Percentiles rank a stretch among this genome's conserved stretches.
Conservation (phyloP, 2,113 vertebrate species). For the Pterophyllum scalare region DNA sequence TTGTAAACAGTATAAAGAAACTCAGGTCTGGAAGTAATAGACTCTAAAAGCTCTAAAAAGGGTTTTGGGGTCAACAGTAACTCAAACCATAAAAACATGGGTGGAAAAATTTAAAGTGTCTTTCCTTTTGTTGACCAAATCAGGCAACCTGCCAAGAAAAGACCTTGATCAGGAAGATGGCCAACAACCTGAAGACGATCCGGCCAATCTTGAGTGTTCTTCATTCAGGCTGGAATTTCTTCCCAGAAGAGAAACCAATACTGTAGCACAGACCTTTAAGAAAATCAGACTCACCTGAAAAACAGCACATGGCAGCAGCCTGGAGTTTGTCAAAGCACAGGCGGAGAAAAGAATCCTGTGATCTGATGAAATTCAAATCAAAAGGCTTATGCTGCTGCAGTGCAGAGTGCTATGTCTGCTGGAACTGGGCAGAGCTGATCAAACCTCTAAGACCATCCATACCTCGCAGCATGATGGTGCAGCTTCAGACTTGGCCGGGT, state of each 20-base stretch:
- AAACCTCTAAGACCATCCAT: slow-evolving; percentile 1
- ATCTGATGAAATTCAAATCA: background rate
- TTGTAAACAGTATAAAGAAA: background rate
- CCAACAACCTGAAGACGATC: slow-evolving; percentile 13
- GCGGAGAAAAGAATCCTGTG: background rate
- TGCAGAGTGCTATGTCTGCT: background rate
- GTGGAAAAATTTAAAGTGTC: background rate
- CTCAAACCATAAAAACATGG: background rate
- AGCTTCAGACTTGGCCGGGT: slow-evolving; percentile 33
- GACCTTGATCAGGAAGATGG: slow-evolving; percentile 1
- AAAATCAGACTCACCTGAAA: background rate
- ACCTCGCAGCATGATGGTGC: slow-evolving; percentile 18
- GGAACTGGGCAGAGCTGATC: slow-evolving; percentile 32
- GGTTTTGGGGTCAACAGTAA: background rate
- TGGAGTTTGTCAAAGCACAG: slow-evolving; percentile 10
- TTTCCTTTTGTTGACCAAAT: background rate
- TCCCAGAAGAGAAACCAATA: slow-evolving; percentile 8
- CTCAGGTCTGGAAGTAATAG: background rate
- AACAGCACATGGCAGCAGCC: background rate
- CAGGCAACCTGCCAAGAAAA: slow-evolving; percentile 12
- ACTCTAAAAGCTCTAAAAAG: background rate
- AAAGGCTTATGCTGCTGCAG: background rate
- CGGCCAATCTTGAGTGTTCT: background rate
- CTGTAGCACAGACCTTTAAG: background rate
- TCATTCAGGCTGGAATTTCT: slow-evolving; percentile 13